phyloP scores from a whole-genome alignment of 1,140 invertebrate species.

The Zaprionus taronus region DNA sequence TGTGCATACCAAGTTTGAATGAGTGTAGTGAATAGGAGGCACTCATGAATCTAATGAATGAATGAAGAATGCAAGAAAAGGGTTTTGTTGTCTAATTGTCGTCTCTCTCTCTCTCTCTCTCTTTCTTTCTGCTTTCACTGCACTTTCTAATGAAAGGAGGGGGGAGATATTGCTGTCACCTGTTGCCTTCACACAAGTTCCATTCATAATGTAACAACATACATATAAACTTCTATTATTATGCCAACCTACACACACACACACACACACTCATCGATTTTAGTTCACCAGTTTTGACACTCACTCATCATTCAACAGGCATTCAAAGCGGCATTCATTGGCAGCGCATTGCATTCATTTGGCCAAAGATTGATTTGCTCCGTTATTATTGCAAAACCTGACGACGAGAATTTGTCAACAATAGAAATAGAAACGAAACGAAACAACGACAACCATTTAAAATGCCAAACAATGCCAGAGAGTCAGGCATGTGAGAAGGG shows the following conservation, averaged over 20 bases:
- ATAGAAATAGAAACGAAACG: slow-evolving; percentile 5
- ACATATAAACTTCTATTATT: slow-evolving; percentile 24
- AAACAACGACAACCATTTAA: slow-evolving; percentile 34
- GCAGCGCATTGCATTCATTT: slow-evolving; percentile 5
- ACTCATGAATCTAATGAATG: background rate
- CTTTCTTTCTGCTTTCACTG: slow-evolving; percentile 64
- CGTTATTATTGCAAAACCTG: slow-evolving; percentile 33
- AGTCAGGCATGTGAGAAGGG: slow-evolving; percentile 3
- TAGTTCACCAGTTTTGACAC: slow-evolving; percentile 28
- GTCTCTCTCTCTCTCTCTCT: background rate
- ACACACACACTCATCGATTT: slow-evolving; percentile 11
- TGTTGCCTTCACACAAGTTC: slow-evolving; percentile 35
- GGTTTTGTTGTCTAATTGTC: slow-evolving; percentile 75
- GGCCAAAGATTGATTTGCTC: slow-evolving; percentile 28
- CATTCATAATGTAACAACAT: slow-evolving; percentile 7
- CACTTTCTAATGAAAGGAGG: slow-evolving; percentile 65
- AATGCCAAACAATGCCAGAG: slow-evolving; percentile 11
- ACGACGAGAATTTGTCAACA: slow-evolving; percentile 32
- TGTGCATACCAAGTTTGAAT: background rate
- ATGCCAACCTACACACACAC: slow-evolving; percentile 28
- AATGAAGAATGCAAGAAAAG: slow-evolving; percentile 54
- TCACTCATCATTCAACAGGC: slow-evolving; percentile 24
- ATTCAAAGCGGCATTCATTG: slow-evolving; percentile 11
- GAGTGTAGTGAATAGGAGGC: slow-evolving; percentile 7
- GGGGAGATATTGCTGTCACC: slow-evolving; percentile 39